phyloP scores from a whole-genome alignment of 2,888 invertebrate genomes.

The Temnothorax unifasciatus region DNA sequence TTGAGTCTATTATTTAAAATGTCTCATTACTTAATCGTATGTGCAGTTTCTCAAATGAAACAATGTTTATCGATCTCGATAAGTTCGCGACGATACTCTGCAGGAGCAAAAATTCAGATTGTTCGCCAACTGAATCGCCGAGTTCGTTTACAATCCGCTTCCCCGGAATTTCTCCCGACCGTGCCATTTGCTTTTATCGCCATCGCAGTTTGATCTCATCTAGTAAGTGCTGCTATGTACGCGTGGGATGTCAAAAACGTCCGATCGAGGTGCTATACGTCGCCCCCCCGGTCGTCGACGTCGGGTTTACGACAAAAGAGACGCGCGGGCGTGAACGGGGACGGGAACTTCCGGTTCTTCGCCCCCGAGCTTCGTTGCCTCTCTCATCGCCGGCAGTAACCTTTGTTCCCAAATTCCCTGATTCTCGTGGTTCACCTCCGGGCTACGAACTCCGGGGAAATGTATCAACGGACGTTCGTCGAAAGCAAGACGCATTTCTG shows the following conservation, averaged over 20 bases:
- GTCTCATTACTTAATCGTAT: not conserved
- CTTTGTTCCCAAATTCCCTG: conserved; percentile 65
- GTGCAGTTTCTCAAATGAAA: not conserved
- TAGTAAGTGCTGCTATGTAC: conserved; percentile 72
- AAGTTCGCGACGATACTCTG: not conserved
- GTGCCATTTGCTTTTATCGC: conserved; percentile 71
- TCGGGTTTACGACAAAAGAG: conserved; percentile 69
- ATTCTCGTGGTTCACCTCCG: conserved; percentile 61
- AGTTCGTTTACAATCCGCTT: conserved; percentile 59
- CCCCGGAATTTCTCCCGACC: conserved; percentile 66
- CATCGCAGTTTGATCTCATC: conserved; percentile 72
- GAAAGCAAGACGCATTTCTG: conserved; percentile 9
- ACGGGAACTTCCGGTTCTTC: conserved; percentile 67
- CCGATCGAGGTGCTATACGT: conserved; percentile 72
- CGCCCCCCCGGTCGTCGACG: conserved; percentile 54
- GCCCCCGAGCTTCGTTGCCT: not conserved
- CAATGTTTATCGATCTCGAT: not conserved
- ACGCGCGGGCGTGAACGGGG: conserved; percentile 51
- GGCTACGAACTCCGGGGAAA: conserved; percentile 52
- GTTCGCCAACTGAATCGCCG: not conserved
- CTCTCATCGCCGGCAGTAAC: conserved; percentile 45
- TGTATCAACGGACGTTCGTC: conserved; percentile 53
- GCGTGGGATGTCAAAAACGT: conserved; percentile 75
- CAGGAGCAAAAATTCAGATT: conserved; percentile 19
- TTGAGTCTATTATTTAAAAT: not conserved